Conservation (phyloP, 1,140 invertebrate species). For the Drosophila punjabiensis region DNA sequence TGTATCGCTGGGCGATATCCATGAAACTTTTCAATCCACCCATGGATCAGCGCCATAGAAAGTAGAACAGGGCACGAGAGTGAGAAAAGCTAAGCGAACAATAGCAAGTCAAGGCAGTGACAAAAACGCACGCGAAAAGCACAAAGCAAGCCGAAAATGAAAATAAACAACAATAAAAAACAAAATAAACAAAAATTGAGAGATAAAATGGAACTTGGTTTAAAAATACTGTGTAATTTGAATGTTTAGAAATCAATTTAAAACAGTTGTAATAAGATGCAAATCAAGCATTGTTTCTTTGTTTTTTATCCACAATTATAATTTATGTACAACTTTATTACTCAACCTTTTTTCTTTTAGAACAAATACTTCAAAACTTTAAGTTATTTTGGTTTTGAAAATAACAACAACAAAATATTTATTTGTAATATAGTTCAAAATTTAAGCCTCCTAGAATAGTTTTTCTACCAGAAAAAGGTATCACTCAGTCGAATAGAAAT, state of each 20-base stretch:
- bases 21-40: constrained; percentile 63
- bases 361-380: neutral
- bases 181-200: constrained; percentile 30
- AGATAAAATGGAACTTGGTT: constrained; percentile 20
- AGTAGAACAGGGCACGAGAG: constrained; percentile 71
- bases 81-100: constrained; percentile 51
- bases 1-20: constrained; percentile 20
- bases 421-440: neutral
- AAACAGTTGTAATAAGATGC: neutral
- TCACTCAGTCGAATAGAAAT: constrained; percentile 1
- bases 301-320: no score
- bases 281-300: neutral
- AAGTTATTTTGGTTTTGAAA: neutral
- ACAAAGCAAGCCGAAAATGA: constrained; percentile 48
- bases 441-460: neutral
- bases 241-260: neutral
- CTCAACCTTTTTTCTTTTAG: neutral
- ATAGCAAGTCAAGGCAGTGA: constrained; percentile 38
- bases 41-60: constrained; percentile 64
- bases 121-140: constrained; percentile 30
- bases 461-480: neutral
- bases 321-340: neutral
- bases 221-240: constrained; percentile 6
- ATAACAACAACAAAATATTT: neutral
- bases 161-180: constrained; percentile 35